phyloP scores from a whole-genome alignment of 2,888 invertebrate species.

The Punctoribates punctum region DNA sequence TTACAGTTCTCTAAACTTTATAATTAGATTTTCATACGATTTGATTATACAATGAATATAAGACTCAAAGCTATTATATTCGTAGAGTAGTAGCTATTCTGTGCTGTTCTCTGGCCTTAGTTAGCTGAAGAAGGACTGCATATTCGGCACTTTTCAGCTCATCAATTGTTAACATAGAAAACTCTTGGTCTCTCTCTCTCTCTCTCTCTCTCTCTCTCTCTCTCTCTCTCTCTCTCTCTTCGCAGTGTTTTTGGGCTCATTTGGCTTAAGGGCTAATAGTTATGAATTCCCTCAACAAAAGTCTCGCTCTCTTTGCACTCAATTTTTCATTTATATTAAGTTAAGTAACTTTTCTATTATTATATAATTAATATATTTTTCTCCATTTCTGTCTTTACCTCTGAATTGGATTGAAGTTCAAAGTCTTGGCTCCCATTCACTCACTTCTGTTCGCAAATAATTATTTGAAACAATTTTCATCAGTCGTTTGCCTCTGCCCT shows the following conservation, averaged over 20 bases:
- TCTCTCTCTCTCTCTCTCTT: background rate
- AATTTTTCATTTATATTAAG: conserved; percentile 11
- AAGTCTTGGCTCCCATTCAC: no score
- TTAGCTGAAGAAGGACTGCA: no score
- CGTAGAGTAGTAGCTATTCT: no score
- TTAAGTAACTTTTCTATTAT: background rate
- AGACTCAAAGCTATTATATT: no score
- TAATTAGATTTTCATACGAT: no score
- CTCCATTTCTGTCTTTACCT: background rate
- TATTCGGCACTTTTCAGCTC: no score
- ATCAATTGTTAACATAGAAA: no score
- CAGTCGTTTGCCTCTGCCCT: background rate
- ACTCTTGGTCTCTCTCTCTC: background rate
- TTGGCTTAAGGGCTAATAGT: background rate
- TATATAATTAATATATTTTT: background rate
- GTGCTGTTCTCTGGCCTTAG: no score
- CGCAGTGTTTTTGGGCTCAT: background rate
- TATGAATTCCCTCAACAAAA: background rate
- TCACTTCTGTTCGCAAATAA: background rate
- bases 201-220: conserved; percentile 1
- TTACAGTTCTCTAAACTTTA: no score
- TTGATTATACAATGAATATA: no score
- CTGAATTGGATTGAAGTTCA: no score
- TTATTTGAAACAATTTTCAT: background rate
- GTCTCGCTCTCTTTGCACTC: background rate